Conservation (phyloP, 2,888 invertebrate species). For the Hyppa rectilinea region DNA sequence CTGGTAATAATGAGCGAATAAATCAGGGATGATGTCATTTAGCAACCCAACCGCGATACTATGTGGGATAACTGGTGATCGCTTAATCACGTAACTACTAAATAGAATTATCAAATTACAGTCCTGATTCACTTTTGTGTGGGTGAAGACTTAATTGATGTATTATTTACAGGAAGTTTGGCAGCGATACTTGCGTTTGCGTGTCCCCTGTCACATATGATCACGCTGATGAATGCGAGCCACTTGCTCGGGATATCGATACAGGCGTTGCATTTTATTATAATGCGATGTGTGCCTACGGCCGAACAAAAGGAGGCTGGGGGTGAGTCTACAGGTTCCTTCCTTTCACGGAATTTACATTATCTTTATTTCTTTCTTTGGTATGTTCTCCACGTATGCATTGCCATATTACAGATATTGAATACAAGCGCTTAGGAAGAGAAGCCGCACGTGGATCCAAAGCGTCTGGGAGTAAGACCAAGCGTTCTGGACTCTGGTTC, state of each 20-base stretch:
- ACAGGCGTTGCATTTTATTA: conserved; percentile 87
- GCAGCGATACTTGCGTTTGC: conserved; percentile 92
- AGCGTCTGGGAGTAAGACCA: conserved; percentile 78
- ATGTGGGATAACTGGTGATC: conserved; percentile 56
- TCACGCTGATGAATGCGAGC: conserved; percentile 91
- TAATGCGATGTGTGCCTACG: conserved; percentile 91
- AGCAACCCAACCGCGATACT: conserved; percentile 53
- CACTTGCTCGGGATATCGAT: conserved; percentile 88
- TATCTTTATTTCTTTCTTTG: neutral
- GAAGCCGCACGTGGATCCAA: conserved; percentile 78
- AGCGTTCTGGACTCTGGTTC: conserved; percentile 87
- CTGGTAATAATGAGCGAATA: conserved; percentile 57
- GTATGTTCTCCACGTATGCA: neutral
- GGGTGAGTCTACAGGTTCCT: conserved; percentile 73
- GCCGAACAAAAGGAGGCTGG: conserved; percentile 88
- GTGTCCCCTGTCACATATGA: conserved; percentile 91
- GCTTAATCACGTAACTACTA: conserved; percentile 57
- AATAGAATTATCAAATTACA: conserved; percentile 63
- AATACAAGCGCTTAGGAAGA: conserved; percentile 87
- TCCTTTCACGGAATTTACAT: no score
- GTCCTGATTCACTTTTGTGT: conserved; percentile 60
- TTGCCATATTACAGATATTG: conserved; percentile 80
- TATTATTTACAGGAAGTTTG: conserved; percentile 89
- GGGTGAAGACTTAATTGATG: conserved; percentile 57
- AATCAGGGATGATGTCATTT: conserved; percentile 62